These are phyloP conservation scores for Homarus americanus DNA, from an alignment of 1,140 invertebrate genomes.

Conservation along the genomic window DNA sequence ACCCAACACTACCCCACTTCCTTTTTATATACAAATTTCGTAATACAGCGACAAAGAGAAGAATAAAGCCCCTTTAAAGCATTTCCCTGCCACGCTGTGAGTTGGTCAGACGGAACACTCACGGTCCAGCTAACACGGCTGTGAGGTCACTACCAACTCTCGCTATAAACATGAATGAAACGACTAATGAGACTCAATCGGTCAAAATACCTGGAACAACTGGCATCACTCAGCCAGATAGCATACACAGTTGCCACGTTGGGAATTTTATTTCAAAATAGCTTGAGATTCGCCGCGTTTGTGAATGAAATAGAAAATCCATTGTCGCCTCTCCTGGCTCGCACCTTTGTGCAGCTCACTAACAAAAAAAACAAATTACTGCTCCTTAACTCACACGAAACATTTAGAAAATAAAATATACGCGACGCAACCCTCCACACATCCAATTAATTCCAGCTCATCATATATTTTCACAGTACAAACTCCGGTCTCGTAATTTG, in stretches of 20 bases:
- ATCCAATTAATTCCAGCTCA: not conserved
- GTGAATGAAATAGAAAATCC: not conserved
- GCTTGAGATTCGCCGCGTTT: not conserved
- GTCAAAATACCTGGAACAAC: constrained; percentile 40
- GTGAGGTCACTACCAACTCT: not conserved
- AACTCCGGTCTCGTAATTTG: not conserved
- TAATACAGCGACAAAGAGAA: not conserved
- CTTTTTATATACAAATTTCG: not conserved
- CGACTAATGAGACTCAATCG: constrained; percentile 43
- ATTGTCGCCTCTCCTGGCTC: not conserved
- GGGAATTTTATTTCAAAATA: constrained; percentile 36
- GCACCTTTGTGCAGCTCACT: too few relatives aligned
- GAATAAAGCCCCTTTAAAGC: constrained; percentile 5
- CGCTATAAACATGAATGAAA: constrained; percentile 46
- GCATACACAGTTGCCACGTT: not conserved
- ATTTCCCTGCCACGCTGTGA: not conserved
- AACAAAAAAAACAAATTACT: too few relatives aligned
- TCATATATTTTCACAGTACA: not conserved
- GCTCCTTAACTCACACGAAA: not conserved
- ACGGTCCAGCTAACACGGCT: not conserved
- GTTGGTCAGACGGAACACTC: not conserved
- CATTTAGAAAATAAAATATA: not conserved
- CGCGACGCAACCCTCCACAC: not conserved
- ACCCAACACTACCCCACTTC: not conserved
- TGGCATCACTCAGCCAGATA: constrained; percentile 34